Percentiles rank a stretch among this genome's conserved stretches.
phyloP scores from a whole-genome alignment of 64 coral and sea anemone genomes.

The Actinia equina region DNA sequence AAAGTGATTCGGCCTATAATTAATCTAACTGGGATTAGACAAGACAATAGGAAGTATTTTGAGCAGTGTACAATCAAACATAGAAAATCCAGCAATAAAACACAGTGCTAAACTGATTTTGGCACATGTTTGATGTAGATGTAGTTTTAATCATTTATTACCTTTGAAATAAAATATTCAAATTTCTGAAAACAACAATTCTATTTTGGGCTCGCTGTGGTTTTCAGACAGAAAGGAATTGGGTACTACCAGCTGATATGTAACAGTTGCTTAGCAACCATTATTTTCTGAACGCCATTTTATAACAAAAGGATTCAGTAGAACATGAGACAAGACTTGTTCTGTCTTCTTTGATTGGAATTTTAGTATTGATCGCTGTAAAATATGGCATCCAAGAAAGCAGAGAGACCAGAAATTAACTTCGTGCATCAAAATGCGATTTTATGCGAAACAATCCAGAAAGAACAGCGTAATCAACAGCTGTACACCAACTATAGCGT shows the following conservation, averaged over 20 bases:
- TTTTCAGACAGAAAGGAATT: background rate
- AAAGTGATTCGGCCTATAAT: background rate
- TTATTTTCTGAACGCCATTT: background rate
- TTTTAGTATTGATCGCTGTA: background rate
- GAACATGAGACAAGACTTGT: background rate
- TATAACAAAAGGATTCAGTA: background rate
- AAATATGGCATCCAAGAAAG: constrained; percentile 21
- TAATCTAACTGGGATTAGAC: background rate
- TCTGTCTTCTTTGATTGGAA: background rate
- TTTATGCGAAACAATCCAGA: constrained; percentile 95
- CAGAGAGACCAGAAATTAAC: constrained; percentile 64
- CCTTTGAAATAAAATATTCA: too few species aligned
- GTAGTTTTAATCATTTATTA: too few species aligned
- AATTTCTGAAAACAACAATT: background rate
- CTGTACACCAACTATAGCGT: constrained; percentile 97
- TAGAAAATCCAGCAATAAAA: background rate
- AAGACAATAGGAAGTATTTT: background rate
- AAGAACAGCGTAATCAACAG: constrained; percentile 96
- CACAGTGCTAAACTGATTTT: background rate
- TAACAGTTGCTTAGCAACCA: constrained; percentile 9
- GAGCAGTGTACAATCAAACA: background rate
- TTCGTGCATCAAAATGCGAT: constrained; percentile 99
- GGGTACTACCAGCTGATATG: constrained; percentile 2
- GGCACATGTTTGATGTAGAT: too few species aligned
- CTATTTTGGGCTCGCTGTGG: background rate